A percentile compares a stretch with the other conserved stretches of the same genome.
Conservation (phyloP, 2,888 invertebrate species). For the Drosophila antonietae region DNA sequence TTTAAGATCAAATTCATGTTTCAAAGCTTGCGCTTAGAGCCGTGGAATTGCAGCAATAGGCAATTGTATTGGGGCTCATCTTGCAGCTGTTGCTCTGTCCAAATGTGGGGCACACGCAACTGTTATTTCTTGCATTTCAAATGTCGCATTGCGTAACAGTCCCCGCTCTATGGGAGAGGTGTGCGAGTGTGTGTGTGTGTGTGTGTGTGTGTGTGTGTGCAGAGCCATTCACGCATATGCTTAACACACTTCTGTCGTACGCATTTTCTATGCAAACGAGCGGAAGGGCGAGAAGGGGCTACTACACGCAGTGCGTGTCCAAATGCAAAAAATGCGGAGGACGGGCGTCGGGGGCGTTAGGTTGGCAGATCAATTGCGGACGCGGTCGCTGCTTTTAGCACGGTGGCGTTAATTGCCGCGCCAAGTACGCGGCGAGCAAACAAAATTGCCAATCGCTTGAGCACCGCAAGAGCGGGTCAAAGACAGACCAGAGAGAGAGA, state of each 20-base stretch:
- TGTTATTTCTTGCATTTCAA: constrained; percentile 16
- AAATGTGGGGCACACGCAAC: constrained; percentile 13
- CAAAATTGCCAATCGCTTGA: constrained; percentile 28
- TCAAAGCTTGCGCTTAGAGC: neutral
- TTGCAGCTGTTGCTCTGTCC: neutral
- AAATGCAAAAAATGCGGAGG: constrained; percentile 35
- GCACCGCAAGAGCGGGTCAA: neutral
- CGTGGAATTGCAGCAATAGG: neutral
- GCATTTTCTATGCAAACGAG: constrained; percentile 66
- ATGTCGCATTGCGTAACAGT: constrained; percentile 49
- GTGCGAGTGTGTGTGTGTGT: neutral
- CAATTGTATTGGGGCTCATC: neutral
- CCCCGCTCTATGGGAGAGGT: neutral
- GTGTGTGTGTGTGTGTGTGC: neutral
- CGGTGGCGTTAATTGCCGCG: constrained; percentile 65
- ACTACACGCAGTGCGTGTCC: constrained; percentile 62
- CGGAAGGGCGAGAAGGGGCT: neutral
- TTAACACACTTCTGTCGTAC: constrained; percentile 72
- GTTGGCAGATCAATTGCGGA: constrained; percentile 32
- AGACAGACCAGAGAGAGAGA: neutral
- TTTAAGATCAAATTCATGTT: neutral
- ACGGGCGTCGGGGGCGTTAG: neutral
- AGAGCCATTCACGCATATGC: constrained; percentile 51
- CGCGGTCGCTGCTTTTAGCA: constrained; percentile 71
- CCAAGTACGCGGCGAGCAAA: constrained; percentile 74